Percentiles rank a stretch among this genome's conserved stretches.
phyloP scores from a whole-genome alignment of 2,888 invertebrate species.

The Ectemnius lituratus region DNA sequence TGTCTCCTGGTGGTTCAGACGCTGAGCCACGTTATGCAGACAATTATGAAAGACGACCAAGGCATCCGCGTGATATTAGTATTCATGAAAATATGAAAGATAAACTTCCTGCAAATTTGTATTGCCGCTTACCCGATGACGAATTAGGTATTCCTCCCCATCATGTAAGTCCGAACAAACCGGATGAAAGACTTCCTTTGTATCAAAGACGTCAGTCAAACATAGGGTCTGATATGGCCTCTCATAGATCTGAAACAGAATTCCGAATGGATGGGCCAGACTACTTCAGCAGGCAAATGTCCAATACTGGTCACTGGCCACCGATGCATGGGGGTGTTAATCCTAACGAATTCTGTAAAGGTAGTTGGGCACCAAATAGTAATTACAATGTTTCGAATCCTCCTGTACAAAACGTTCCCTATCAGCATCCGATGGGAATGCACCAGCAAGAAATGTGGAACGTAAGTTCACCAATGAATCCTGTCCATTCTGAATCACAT shows the following conservation, averaged over 20 bases:
- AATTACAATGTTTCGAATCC: slow-evolving; percentile 34
- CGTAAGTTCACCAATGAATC: slow-evolving; percentile 10
- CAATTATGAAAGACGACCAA: slow-evolving; percentile 70
- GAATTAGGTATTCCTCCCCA: slow-evolving; percentile 25
- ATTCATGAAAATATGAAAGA: slow-evolving; percentile 36
- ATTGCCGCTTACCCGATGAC: slow-evolving; percentile 35
- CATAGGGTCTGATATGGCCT: slow-evolving; percentile 19
- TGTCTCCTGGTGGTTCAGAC: slow-evolving; percentile 36
- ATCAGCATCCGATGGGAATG: slow-evolving; percentile 43
- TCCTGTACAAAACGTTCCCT: slow-evolving; percentile 36
- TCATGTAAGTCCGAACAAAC: not conserved
- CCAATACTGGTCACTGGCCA: slow-evolving; percentile 42
- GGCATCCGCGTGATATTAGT: slow-evolving; percentile 45
- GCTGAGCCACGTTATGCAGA: slow-evolving; percentile 66
- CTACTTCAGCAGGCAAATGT: slow-evolving; percentile 45
- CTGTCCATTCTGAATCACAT: slow-evolving; percentile 50
- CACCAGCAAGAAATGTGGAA: slow-evolving; percentile 62
- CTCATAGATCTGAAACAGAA: slow-evolving; percentile 41
- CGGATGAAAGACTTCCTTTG: slow-evolving; percentile 41
- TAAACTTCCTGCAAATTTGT: slow-evolving; percentile 19
- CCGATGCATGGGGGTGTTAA: slow-evolving; percentile 25
- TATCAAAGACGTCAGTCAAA: slow-evolving; percentile 47
- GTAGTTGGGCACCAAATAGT: slow-evolving; percentile 41
- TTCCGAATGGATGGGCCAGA: slow-evolving; percentile 46
- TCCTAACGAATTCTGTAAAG: slow-evolving; percentile 36